Evolutionary conservation across 2,797 vertebrate genomes (phyloP).

Genomic region (Gallinago nigripennis): DNA sequence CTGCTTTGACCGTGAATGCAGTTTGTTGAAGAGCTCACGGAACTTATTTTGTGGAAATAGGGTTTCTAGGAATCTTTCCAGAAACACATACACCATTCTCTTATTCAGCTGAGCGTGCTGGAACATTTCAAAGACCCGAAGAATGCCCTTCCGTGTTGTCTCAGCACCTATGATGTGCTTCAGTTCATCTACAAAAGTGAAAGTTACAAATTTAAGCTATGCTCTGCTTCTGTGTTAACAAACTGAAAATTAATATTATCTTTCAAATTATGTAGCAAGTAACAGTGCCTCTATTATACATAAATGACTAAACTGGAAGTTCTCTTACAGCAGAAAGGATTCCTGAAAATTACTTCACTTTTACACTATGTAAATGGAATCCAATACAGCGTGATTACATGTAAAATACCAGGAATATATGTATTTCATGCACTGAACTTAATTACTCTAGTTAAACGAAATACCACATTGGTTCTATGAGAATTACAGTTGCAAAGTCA

Average conservation of each 20-base stretch:
- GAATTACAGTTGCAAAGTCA: background rate
- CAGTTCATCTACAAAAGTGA: conserved; percentile 86
- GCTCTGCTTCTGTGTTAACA: background rate
- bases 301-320: background rate
- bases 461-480: background rate
- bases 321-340: background rate
- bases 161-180: conserved; percentile 99
- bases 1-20: conserved; percentile 94
- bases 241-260: background rate
- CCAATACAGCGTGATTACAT: too few species aligned
- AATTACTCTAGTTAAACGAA: background rate
- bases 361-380: background rate
- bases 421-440: background rate
- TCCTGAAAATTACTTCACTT: background rate
- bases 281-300: background rate
- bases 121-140: conserved; percentile 99
- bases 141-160: conserved; percentile 96
- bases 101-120: conserved; percentile 98
- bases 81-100: conserved; percentile 93
- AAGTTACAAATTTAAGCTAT: background rate
- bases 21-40: conserved; percentile 96
- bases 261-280: background rate
- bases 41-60: conserved; percentile 98
- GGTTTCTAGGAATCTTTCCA: conserved; percentile 98
- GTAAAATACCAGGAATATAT: background rate